Evolutionary conservation across 2,888 invertebrate genomes (phyloP), one percentile per base, ranked within the genome.

Genomic region (Andrena fulva): DNA sequence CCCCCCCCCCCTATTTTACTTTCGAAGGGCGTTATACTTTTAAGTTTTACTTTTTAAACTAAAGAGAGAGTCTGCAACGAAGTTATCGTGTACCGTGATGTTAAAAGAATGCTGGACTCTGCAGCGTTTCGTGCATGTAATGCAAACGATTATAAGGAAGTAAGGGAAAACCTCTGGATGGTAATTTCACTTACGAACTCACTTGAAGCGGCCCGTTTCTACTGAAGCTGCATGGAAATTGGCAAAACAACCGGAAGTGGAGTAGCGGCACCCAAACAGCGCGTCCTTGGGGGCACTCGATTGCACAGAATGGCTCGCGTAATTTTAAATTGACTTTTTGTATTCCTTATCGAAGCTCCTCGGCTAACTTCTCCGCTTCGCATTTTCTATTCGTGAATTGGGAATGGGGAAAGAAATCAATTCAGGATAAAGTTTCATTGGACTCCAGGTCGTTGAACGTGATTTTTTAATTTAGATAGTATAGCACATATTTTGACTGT

Each of bases 121-220:
- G 35, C 29, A 16, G 24, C 56, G 42, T 59, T 27, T 31, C 42
- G 10, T 20, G 29, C 42, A 42, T 12, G n/a, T n/a, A n/a, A 62
- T 20, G 35, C 2, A 56, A 59, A 50, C 76, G 48, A 56, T 69
- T 48, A 50, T 7, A 27, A 20, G n/a, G 33, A 42, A 68, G 12
- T n/a, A 31, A 56, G 42, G 33, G 60, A 67, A 24, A 68, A 72
- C 16, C 33, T 35, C 48, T 48, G 20, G 27, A 66, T 50, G 67
- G 67, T 72, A 72, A 80, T 78, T 80, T 72, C 71, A 66, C 71
- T 78, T 67, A 52, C 29, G 12, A 68, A 78, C 63, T 62, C 50
- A 67, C 60, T 29, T 31, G 35, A 10, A 50, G 54, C 33, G 4
- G 54, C 16, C 48, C 64, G 77, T 66, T 80, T 35, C 59, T 52